Conservation (phyloP, 2,797 vertebrate genomes). For the Enteromius anoplus region DNA sequence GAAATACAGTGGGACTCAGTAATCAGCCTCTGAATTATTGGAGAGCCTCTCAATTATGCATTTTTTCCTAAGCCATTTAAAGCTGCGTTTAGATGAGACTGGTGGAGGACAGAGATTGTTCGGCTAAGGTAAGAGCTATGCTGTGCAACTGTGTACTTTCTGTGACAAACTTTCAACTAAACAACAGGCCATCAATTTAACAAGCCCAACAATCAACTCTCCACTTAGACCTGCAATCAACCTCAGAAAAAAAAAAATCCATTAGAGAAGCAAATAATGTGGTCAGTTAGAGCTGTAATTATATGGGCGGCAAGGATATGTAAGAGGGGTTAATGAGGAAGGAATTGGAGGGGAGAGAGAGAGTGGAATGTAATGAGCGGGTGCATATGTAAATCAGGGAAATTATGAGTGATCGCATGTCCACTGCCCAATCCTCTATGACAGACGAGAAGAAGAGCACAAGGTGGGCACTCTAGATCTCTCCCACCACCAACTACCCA, state of each 20-base stretch:
- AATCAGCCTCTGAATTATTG: constrained; percentile 24
- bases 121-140: not conserved
- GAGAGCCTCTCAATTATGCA: constrained; percentile 22
- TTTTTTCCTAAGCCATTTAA: not conserved
- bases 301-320: constrained; percentile 17
- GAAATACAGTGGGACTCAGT: constrained; percentile 24
- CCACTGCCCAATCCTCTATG: not conserved
- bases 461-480: not conserved
- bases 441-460: not conserved
- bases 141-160: not conserved
- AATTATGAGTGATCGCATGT: not conserved
- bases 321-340: constrained; percentile 42
- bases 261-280: constrained; percentile 29
- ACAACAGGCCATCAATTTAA: constrained; percentile 27
- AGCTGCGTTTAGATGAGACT: not conserved
- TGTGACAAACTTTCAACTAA: constrained; percentile 29
- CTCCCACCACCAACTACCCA: not conserved
- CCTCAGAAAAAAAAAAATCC: constrained; percentile 16
- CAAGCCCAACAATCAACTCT: constrained; percentile 32
- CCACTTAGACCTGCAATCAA: constrained; percentile 39
- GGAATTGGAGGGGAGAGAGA: constrained; percentile 4
- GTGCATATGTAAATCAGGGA: constrained; percentile 23
- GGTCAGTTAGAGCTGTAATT: constrained; percentile 46
- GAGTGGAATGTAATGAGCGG: not conserved
- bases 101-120: not conserved